Conservation (phyloP, 2,113 vertebrate species). For the Urocitellus parryii region DNA sequence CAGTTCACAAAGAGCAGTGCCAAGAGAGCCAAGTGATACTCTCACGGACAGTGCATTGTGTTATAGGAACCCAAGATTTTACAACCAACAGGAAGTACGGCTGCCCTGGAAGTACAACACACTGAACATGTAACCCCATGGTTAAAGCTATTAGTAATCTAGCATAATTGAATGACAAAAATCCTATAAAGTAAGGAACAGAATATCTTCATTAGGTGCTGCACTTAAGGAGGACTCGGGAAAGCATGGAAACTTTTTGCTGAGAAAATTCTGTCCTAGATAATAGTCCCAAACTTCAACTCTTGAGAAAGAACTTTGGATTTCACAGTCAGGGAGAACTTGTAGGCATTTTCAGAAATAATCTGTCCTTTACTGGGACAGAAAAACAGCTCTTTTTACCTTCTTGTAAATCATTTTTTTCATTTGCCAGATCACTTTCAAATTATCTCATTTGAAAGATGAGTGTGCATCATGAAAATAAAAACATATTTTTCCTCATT, state of each 20-base stretch:
- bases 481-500: background rate
- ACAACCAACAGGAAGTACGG: background rate
- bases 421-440: conserved; percentile 42
- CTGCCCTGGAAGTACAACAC: background rate
- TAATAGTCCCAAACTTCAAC: background rate
- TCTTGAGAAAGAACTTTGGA: background rate
- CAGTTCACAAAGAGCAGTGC: background rate
- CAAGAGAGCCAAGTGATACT: background rate
- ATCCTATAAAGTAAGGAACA: background rate
- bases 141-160: background rate
- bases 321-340: background rate
- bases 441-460: conserved; percentile 27
- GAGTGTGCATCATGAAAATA: background rate
- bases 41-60: background rate
- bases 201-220: background rate
- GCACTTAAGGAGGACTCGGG: background rate
- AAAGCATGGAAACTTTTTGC: background rate
- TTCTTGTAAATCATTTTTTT: conserved; percentile 13
- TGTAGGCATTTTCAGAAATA: background rate
- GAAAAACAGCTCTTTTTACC: background rate
- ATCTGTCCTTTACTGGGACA: background rate
- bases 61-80: background rate
- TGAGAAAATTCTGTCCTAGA: background rate
- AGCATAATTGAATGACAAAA: background rate
- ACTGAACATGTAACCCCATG: background rate